Conservation (phyloP, 2,797 vertebrate genomes). For the Psittacula echo region DNA sequence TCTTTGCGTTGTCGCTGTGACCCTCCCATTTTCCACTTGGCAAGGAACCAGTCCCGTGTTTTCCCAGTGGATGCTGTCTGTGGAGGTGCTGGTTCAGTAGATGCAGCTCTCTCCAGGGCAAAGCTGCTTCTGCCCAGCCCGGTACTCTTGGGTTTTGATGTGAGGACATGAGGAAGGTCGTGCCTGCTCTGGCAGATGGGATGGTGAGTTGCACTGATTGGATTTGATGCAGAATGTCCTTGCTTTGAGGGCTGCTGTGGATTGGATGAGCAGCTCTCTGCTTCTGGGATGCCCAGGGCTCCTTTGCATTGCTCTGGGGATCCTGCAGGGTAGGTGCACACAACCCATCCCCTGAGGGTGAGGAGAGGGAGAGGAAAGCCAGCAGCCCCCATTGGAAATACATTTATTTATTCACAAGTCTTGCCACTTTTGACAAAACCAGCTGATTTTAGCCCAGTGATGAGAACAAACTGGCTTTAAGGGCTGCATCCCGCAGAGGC, state of each 20-base stretch:
- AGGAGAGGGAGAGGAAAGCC: background rate
- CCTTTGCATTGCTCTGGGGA: background rate
- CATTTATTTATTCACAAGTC: constrained; percentile 20
- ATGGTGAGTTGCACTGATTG: fast-evolving
- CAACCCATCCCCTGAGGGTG: fast-evolving
- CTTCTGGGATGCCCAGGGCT: background rate
- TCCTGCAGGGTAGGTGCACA: background rate
- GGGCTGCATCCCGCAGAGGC: constrained; percentile 59
- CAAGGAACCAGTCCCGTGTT: background rate
- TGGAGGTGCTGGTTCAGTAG: background rate
- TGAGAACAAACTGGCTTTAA: constrained; percentile 51
- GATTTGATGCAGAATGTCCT: background rate
- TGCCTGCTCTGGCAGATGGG: background rate
- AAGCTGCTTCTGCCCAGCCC: background rate
- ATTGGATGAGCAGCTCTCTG: fast-evolving
- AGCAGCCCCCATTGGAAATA: constrained; percentile 8
- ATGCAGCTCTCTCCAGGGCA: background rate
- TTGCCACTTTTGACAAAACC: constrained; percentile 49
- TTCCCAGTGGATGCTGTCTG: fast-evolving
- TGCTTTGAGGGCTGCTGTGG: background rate
- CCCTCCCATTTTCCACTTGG: background rate
- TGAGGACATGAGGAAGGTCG: background rate
- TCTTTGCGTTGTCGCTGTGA: background rate
- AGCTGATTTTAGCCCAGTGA: constrained; percentile 62
- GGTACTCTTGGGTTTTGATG: background rate